phyloP scores from a whole-genome alignment of 2,888 invertebrate species.

The Amphipoea lucens region DNA sequence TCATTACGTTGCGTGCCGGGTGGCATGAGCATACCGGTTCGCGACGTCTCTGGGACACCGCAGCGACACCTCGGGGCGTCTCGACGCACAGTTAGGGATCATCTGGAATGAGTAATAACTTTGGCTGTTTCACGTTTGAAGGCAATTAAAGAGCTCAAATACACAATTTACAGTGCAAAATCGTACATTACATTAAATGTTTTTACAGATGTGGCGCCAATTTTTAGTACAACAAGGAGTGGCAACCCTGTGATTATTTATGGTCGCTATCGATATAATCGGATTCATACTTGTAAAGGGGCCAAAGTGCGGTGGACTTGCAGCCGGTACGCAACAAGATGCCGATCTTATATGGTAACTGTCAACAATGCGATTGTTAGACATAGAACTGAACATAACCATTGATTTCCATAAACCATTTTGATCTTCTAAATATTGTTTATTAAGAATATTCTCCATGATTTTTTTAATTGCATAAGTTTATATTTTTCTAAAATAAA shows the following conservation, averaged over 20 bases:
- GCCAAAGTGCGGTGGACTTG: conserved; percentile 64
- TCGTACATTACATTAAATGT: background rate
- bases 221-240: conserved; percentile 15
- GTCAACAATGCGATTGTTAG: conserved; percentile 40
- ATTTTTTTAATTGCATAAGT: background rate
- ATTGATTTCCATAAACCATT: conserved; percentile 5
- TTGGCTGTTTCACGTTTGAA: background rate
- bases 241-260: conserved; percentile 27
- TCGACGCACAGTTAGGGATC: background rate
- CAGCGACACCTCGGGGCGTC: background rate
- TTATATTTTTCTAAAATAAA: background rate
- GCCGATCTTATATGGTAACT: conserved; percentile 47
- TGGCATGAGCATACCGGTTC: too few species aligned
- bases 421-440: background rate
- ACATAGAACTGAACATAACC: conserved; percentile 58
- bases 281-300: conserved; percentile 43
- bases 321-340: conserved; percentile 20
- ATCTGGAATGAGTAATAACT: background rate
- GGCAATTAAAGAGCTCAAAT: background rate
- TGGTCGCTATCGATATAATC: conserved; percentile 40
- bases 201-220: conserved; percentile 3
- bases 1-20: too few species aligned
- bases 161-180: background rate
- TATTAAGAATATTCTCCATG: background rate
- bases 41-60: background rate